Percentiles rank a stretch among this genome's conserved stretches.
Conservation (phyloP, 2,113 vertebrate genomes). For the Nibea coibor region DNA sequence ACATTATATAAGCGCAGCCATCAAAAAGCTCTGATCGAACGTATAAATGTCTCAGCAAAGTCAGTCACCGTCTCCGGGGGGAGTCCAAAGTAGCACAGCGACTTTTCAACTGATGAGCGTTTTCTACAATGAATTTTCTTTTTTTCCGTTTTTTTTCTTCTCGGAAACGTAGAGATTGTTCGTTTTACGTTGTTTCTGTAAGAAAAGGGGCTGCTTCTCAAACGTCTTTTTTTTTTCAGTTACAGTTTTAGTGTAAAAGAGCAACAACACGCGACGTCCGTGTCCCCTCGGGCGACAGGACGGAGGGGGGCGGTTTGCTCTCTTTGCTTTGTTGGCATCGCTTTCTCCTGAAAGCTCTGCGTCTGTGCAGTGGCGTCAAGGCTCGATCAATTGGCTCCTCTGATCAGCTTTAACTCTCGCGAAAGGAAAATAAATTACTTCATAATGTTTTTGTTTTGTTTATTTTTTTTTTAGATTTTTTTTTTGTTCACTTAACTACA, state of each 20-base stretch:
- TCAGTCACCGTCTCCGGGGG: slow-evolving; percentile 67
- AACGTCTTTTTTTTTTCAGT: slow-evolving; percentile 77
- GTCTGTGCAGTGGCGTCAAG: slow-evolving; percentile 72
- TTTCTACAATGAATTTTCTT: slow-evolving; percentile 67
- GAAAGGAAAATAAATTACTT: slow-evolving; percentile 79
- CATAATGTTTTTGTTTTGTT: slow-evolving; percentile 54
- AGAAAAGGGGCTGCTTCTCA: slow-evolving; percentile 81
- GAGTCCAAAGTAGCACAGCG: slow-evolving; percentile 82
- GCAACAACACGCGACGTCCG: slow-evolving; percentile 80
- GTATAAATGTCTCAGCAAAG: slow-evolving; percentile 75
- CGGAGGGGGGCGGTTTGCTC: slow-evolving; percentile 67
- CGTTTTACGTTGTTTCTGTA: slow-evolving; percentile 78
- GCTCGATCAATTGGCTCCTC: slow-evolving; percentile 81
- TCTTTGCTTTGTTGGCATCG: slow-evolving; percentile 77
- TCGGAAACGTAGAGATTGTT: slow-evolving; percentile 79
- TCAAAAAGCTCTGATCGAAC: slow-evolving; percentile 84
- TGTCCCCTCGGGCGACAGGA: slow-evolving; percentile 78
- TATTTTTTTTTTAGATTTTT: slow-evolving; percentile 56
- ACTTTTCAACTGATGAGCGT: slow-evolving; percentile 79
- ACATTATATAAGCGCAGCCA: slow-evolving; percentile 84
- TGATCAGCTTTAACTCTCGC: slow-evolving; percentile 69
- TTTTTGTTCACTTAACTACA: slow-evolving; percentile 81
- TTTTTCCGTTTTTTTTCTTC: slow-evolving; percentile 66
- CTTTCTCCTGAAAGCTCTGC: slow-evolving; percentile 77
- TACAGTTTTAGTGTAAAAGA: slow-evolving; percentile 88